phyloP scores from a whole-genome alignment of 2,113 vertebrate species.

The Cygnus atratus region DNA sequence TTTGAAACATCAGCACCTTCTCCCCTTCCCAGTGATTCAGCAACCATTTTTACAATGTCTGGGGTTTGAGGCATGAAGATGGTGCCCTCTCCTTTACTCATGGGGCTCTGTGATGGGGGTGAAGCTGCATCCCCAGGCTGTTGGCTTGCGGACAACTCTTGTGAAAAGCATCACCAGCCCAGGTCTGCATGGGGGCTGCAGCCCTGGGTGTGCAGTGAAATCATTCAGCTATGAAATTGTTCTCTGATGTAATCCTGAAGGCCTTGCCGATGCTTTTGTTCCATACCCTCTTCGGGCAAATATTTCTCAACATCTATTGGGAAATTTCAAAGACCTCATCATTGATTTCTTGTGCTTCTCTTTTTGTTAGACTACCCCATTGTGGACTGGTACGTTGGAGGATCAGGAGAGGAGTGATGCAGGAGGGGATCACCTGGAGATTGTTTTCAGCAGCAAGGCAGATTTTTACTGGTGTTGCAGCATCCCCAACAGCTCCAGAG shows the following conservation, averaged over 20 bases:
- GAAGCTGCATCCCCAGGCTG: neutral
- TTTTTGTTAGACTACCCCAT: neutral
- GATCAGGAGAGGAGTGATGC: neutral
- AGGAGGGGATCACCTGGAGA: neutral
- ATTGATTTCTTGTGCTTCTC: neutral
- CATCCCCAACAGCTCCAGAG: neutral
- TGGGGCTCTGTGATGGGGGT: neutral
- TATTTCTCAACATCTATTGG: neutral
- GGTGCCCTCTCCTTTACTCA: neutral
- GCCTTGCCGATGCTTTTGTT: neutral
- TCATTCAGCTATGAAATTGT: fast-evolving
- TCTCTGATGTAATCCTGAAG: neutral
- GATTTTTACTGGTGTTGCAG: neutral
- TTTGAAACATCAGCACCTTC: neutral
- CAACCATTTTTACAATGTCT: neutral
- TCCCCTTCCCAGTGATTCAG: fast-evolving
- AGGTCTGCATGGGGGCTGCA: neutral
- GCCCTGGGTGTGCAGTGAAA: neutral
- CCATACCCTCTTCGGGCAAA: neutral
- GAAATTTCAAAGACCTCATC: fast-evolving
- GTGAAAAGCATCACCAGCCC: fast-evolving
- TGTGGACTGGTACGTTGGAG: neutral
- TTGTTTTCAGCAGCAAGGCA: neutral
- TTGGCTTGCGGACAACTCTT: neutral
- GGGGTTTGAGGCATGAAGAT: neutral